A percentile compares a stretch with the other conserved stretches of the same genome.
Conservation (phyloP, 2,888 invertebrate genomes). For the Kryphioiulus occultus region DNA sequence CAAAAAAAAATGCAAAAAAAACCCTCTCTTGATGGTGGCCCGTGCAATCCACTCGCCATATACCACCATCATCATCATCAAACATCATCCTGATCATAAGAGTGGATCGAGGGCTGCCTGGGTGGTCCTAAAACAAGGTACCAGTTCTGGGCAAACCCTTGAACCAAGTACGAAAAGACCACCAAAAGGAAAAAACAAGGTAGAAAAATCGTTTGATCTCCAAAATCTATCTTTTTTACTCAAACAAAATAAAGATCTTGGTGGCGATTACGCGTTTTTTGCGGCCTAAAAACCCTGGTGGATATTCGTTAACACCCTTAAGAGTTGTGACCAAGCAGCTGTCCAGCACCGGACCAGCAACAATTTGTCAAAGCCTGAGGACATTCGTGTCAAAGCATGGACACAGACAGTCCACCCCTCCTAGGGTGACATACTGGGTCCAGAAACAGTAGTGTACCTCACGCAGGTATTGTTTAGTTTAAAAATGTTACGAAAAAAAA, state of each 20-base stretch:
- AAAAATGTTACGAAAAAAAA: background rate
- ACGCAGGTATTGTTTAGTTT: background rate
- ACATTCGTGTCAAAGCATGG: background rate
- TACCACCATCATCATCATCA: background rate
- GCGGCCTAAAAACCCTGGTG: background rate
- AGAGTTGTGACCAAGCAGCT: constrained; percentile 26
- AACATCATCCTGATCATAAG: constrained; percentile 7
- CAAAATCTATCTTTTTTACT: constrained; percentile 33
- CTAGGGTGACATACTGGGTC: background rate
- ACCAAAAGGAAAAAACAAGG: constrained; percentile 22
- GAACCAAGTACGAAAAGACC: background rate
- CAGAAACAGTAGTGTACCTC: constrained; percentile 6
- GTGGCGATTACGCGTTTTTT: constrained; percentile 13
- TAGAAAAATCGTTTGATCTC: constrained; percentile 22
- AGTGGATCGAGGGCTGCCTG: constrained; percentile 31
- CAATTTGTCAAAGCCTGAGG: constrained; percentile 27
- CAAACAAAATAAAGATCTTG: constrained; percentile 30
- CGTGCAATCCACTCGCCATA: background rate
- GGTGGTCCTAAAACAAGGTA: constrained; percentile 17
- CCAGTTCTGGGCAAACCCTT: constrained; percentile 10
- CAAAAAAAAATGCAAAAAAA: background rate
- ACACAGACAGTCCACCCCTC: background rate
- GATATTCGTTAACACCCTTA: constrained; percentile 28
- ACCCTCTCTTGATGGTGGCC: background rate
- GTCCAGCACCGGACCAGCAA: background rate